phyloP scores from a whole-genome alignment of 2,797 vertebrate species.

The Novumbra hubbsi region DNA sequence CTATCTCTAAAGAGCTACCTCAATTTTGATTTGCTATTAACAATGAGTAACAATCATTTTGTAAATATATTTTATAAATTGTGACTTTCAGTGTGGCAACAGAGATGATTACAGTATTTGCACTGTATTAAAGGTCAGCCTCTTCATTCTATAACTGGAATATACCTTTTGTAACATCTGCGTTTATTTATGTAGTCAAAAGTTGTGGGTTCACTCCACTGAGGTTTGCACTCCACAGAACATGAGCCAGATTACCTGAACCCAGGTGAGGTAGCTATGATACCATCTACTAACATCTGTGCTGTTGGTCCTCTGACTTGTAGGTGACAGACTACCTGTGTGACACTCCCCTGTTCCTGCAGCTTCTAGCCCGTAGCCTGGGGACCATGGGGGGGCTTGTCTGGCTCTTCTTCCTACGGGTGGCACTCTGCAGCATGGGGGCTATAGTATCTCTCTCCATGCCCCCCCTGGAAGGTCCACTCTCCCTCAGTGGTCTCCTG shows the following conservation, averaged over 20 bases:
- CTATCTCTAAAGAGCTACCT: no score
- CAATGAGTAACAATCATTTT: no score
- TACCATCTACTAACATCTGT: neutral
- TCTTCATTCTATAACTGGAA: no score
- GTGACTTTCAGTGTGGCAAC: neutral
- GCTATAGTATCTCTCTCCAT: constrained; percentile 71
- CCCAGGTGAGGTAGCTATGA: neutral
- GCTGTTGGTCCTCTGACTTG: neutral
- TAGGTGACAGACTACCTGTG: constrained; percentile 82
- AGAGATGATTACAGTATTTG: constrained; percentile 10
- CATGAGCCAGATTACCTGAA: neutral
- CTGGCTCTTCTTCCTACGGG: constrained; percentile 78
- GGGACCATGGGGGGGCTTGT: constrained; percentile 75
- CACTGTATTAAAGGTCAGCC: constrained; percentile 5
- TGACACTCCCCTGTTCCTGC: constrained; percentile 70
- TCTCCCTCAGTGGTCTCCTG: constrained; percentile 71
- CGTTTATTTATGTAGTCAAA: neutral
- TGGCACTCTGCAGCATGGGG: constrained; percentile 76
- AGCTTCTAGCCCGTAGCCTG: constrained; percentile 65
- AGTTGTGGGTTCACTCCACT: no score
- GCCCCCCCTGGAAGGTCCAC: constrained; percentile 55
- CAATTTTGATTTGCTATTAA: no score
- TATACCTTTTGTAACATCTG: constrained; percentile 27
- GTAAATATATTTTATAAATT: no score
- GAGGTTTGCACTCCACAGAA: neutral